These are phyloP conservation scores for Pygoscelis adeliae DNA, from an alignment of 2,113 vertebrate species.

Conservation along the genomic window DNA sequence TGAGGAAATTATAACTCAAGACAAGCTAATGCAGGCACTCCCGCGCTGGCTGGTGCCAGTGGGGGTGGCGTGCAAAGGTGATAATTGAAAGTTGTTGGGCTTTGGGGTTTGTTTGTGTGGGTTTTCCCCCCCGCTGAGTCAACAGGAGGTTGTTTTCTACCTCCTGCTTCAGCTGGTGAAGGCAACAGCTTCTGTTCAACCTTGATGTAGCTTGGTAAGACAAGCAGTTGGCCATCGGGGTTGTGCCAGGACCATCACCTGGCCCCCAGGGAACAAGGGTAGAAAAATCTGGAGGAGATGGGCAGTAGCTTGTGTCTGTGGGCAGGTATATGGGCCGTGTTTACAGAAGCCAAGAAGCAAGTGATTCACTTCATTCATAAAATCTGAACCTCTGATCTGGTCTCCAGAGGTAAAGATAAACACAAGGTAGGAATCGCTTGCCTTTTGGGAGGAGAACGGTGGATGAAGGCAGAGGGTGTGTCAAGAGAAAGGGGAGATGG, in stretches of 20 bases:
- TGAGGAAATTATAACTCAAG: constrained; percentile 14
- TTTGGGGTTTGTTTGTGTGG: constrained; percentile 13
- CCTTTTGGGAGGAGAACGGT: background rate
- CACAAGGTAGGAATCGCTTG: background rate
- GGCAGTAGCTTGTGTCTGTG: background rate
- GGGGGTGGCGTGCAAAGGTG: constrained; percentile 16
- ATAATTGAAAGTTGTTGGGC: constrained; percentile 48
- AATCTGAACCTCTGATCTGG: background rate
- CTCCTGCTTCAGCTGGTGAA: background rate
- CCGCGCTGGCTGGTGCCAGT: constrained; percentile 38
- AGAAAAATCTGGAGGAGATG: background rate
- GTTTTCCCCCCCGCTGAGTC: background rate
- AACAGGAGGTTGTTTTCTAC: constrained; percentile 31
- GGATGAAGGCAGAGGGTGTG: background rate
- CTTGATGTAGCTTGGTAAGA: background rate
- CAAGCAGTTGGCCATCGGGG: background rate
- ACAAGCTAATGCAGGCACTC: constrained; percentile 56
- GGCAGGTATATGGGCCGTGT: background rate
- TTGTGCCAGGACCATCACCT: background rate
- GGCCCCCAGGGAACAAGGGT: background rate
- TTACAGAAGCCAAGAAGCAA: background rate
- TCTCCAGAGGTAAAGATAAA: background rate
- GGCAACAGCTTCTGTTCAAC: background rate
- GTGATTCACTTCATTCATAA: constrained; percentile 28
- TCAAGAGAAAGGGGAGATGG: background rate